Evolutionary conservation across 2,797 vertebrate species (phyloP).

Genomic region (Peromyscus melanophrys): DNA sequence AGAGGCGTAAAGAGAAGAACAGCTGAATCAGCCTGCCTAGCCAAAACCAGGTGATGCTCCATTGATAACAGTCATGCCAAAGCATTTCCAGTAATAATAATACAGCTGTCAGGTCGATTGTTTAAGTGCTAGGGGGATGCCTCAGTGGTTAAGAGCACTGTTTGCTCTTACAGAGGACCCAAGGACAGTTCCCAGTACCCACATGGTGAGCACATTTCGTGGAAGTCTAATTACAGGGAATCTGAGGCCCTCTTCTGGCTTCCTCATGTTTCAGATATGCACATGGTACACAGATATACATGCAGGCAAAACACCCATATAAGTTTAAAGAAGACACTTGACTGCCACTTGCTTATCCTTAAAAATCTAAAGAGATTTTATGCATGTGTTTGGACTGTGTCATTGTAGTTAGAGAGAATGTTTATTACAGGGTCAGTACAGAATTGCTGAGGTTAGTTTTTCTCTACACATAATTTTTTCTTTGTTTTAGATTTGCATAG

Average conservation of each 20-base stretch:
- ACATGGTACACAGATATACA: background rate
- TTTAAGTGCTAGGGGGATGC: background rate
- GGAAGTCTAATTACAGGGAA: background rate
- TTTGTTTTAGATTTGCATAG: background rate
- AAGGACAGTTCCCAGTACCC: background rate
- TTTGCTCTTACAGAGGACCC: background rate
- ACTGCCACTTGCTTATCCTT: background rate
- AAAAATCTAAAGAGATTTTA: background rate
- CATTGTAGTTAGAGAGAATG: background rate
- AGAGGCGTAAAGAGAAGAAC: fast-evolving
- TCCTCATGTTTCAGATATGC: background rate
- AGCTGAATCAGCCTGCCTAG: background rate
- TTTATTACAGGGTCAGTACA: background rate
- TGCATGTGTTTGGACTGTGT: background rate
- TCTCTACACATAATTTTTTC: background rate
- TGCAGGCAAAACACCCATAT: background rate
- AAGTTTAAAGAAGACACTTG: background rate
- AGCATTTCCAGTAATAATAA: background rate
- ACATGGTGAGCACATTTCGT: background rate
- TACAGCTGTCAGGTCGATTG: background rate
- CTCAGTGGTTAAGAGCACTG: background rate
- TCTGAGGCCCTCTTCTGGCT: background rate
- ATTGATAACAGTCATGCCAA: background rate
- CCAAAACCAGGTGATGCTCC: fast-evolving
- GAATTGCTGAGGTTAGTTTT: background rate